phyloP scores from a whole-genome alignment of 92 coral and sea anemone genomes.

The Chrysogorgia sp. region DNA sequence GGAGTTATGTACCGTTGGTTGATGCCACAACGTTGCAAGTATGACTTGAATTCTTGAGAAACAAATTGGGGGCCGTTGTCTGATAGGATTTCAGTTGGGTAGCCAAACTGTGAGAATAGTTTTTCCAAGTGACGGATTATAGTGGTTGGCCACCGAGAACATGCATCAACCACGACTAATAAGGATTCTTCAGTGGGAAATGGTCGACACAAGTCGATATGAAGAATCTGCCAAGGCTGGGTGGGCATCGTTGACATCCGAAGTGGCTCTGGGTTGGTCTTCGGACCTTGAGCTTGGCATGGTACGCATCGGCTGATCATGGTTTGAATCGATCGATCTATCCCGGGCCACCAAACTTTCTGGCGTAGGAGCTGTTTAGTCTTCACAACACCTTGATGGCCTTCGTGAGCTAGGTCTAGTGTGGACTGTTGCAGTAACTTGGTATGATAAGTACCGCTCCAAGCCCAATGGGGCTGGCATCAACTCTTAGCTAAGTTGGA shows the following conservation, averaged over 20 bases:
- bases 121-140: too few species aligned
- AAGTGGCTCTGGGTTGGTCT: constrained; percentile 17
- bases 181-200: too few species aligned
- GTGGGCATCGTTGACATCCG: constrained; percentile 21
- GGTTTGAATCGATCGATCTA: too few species aligned
- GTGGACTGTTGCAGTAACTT: constrained; percentile 1
- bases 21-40: too few species aligned
- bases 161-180: too few species aligned
- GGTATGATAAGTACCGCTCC: constrained; percentile 11
- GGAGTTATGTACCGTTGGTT: too few species aligned
- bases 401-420: background rate
- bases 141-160: too few species aligned
- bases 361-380: constrained; percentile 30
- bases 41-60: too few species aligned
- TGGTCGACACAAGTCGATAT: constrained; percentile 18
- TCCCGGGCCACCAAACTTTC: constrained; percentile 34
- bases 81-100: too few species aligned
- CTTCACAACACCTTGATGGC: constrained; percentile 32
- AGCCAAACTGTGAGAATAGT: too few species aligned
- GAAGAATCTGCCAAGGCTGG: constrained; percentile 20
- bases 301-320: constrained; percentile 7
- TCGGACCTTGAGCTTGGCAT: constrained; percentile 23
- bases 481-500: constrained; percentile 8
- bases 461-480: constrained; percentile 12
- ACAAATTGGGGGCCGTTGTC: too few species aligned